Evolutionary conservation across 2,797 vertebrate species (phyloP).

Genomic region (Bovichtus variegatus): DNA sequence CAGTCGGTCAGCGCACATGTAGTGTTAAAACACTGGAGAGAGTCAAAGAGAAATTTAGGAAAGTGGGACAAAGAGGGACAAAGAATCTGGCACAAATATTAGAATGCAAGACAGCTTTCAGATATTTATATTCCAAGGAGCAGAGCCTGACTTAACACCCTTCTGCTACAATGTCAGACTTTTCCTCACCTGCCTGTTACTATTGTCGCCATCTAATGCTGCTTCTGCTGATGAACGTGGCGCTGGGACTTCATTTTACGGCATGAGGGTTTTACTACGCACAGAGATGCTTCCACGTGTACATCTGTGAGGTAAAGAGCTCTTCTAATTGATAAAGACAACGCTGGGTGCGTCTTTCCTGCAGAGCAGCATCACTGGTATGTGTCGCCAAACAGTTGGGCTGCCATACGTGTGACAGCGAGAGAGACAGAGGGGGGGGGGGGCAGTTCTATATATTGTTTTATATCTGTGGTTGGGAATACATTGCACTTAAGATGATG

Average conservation of each 20-base stretch:
- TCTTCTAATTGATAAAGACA: background rate
- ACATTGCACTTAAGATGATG: too few species aligned
- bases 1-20: conserved; percentile 62
- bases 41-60: conserved; percentile 28
- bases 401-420: conserved; percentile 4
- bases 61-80: conserved; percentile 68
- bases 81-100: conserved; percentile 35
- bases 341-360: background rate
- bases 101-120: background rate
- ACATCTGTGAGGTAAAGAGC: background rate
- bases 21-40: conserved; percentile 63
- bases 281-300: background rate
- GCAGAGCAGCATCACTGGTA: background rate
- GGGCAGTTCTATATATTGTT: too few species aligned
- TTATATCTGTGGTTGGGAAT: too few species aligned
- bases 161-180: too few species aligned
- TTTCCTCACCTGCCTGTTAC: too few species aligned
- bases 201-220: background rate
- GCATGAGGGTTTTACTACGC: background rate
- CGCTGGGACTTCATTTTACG: background rate
- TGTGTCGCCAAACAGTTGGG: background rate
- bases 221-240: background rate
- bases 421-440: background rate
- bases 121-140: background rate
- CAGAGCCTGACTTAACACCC: background rate